These are phyloP conservation scores for Agrilus cyanescens DNA, from an alignment of 2,888 invertebrate genomes.

Conservation along the genomic window DNA sequence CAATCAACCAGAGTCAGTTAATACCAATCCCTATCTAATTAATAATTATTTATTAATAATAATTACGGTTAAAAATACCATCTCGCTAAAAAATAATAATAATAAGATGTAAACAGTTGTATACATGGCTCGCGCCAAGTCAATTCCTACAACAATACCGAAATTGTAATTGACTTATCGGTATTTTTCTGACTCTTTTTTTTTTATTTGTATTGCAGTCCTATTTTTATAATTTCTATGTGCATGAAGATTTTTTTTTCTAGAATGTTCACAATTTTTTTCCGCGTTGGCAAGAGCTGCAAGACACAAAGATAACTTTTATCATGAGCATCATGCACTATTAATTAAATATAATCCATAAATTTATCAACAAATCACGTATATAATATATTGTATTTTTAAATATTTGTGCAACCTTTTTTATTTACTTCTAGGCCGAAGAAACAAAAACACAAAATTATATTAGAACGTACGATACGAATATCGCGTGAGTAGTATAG, in stretches of 20 bases:
- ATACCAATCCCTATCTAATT: conserved; percentile 22
- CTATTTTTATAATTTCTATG: conserved; percentile 32
- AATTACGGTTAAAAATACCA: conserved; percentile 5
- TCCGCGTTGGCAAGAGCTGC: conserved; percentile 3
- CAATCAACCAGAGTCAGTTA: conserved; percentile 29
- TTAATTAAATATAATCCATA: no score
- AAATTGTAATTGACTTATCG: conserved; percentile 28
- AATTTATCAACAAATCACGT: no score
- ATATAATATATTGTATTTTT: no score
- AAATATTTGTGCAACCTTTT: no score
- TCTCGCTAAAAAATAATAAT: no score
- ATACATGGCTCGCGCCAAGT: conserved; percentile 9
- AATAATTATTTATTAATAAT: conserved; percentile 6
- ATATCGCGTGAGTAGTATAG: no score
- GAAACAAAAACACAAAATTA: no score
- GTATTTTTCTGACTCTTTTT: conserved; percentile 27
- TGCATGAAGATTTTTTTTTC: conserved; percentile 32
- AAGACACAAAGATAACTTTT: no score
- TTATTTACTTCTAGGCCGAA: no score
- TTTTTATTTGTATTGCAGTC: conserved; percentile 30
- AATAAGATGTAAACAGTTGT: conserved; percentile 9
- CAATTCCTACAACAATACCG: conserved; percentile 10
- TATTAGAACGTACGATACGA: no score
- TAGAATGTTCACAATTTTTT: conserved; percentile 23
- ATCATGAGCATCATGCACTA: no score